A percentile compares a stretch with the other conserved stretches of the same genome.
These are phyloP conservation scores for Drosophila setifemur DNA, from an alignment of 1,140 invertebrate species.

Conservation along the genomic window DNA sequence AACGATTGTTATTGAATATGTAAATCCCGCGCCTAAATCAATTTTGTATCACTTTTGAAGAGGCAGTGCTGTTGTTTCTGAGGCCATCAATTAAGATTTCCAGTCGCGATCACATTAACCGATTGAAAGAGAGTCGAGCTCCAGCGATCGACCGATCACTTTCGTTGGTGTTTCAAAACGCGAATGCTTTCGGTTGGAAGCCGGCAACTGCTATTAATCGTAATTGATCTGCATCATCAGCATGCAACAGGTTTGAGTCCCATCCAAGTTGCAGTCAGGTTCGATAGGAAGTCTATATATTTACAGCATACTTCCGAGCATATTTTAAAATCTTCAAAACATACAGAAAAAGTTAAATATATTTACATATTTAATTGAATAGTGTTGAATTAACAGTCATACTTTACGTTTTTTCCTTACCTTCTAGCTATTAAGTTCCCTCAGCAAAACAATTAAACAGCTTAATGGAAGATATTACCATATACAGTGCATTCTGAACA, in stretches of 20 bases:
- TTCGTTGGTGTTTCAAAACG: conserved; percentile 31
- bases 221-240: conserved; percentile 2
- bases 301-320: conserved; percentile 13
- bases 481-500: no score
- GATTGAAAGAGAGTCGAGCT: not conserved
- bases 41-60: conserved; percentile 27
- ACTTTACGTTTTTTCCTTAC: no score
- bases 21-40: not conserved
- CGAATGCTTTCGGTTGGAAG: conserved; percentile 39
- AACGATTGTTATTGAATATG: conserved; percentile 2
- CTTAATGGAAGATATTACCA: no score
- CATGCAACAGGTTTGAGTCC: conserved; percentile 46
- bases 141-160: conserved; percentile 6
- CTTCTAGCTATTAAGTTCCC: no score
- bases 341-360: no score
- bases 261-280: not conserved
- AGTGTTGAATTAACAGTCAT: no score
- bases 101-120: conserved; percentile 18
- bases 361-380: no score
- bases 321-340: no score
- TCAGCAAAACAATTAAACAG: no score
- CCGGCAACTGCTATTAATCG: conserved; percentile 43
- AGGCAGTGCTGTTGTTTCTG: not conserved
- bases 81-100: conserved; percentile 33
- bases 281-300: not conserved